These are phyloP conservation scores for Leptopterna dolabrata DNA, from an alignment of 2,888 invertebrate species.

Conservation along the genomic window DNA sequence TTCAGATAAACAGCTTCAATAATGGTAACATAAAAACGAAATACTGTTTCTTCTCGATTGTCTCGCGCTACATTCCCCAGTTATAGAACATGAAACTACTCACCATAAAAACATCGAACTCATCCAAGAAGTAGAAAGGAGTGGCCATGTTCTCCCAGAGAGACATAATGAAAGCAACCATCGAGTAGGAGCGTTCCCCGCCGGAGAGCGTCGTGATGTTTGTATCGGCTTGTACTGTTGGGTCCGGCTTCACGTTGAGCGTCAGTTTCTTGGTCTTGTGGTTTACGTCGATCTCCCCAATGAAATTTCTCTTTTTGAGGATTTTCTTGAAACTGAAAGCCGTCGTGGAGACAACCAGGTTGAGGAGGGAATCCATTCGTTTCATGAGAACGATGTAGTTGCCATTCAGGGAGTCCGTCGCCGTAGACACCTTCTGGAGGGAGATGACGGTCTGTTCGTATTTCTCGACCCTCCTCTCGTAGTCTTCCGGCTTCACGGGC, in stretches of 20 bases:
- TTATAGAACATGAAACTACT: conserved; percentile 49
- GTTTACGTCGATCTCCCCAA: conserved; percentile 67
- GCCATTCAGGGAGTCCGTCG: neutral
- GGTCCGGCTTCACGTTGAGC: conserved; percentile 72
- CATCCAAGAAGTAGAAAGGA: conserved; percentile 94
- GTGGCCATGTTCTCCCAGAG: conserved; percentile 93
- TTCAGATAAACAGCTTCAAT: too few species aligned
- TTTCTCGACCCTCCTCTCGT: conserved; percentile 29
- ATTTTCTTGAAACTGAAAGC: neutral
- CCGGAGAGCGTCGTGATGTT: conserved; percentile 79
- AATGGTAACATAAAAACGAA: too few species aligned
- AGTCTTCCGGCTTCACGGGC: conserved; percentile 4
- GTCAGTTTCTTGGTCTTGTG: conserved; percentile 68
- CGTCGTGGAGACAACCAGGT: neutral
- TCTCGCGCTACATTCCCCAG: too few species aligned
- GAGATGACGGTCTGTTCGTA: neutral
- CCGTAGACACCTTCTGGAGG: neutral
- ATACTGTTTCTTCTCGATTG: too few species aligned
- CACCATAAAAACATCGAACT: conserved; percentile 97
- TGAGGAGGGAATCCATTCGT: neutral
- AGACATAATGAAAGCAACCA: conserved; percentile 88
- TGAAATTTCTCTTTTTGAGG: conserved; percentile 1
- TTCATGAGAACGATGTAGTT: neutral
- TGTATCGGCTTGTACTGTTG: conserved; percentile 67
- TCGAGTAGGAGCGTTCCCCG: conserved; percentile 96